Base-by-base conservation (phyloP, 2,797 vertebrate species). In the Falco novaeseelandiae region DNA sequence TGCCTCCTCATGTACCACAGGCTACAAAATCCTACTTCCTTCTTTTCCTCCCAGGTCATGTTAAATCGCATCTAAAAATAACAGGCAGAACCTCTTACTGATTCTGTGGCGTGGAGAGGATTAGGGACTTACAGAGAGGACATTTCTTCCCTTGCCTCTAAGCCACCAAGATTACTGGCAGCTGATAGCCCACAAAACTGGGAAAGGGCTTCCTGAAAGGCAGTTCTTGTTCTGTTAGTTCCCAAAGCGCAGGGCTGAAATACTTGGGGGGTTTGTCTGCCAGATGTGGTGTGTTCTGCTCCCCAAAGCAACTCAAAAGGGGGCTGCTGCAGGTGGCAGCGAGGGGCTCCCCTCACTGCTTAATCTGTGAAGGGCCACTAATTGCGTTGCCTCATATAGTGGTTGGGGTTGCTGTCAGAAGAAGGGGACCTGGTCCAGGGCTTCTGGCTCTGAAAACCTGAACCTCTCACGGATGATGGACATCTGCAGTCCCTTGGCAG, bases 1-100 rank as follows among this genome's bases (percentile, higher is more conserved):
- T 30, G 65, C 93, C 97, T 89, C 91, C 48, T 90, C 27, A 21
- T 96, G 83, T 94, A 97, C 97, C 94, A 96, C 96, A 90, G 96
- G 97, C 97, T 97, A 97, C 96, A 92, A 72, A 97, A 97, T 96
- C 94, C 67, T 91, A 7, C 83, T 96, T 96, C 94, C 92, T 94
- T 94, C 88, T 96, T 80, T 90, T 82, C 86, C 83, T 95, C 95
- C 59, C 40, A 88, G 81, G 54, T 96, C 81, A 30, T 81, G 87
- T 73, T 96, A 93, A 96, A 97, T 86, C 78, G 23, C 86, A 88
- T 87, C 89, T 97, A 76, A 97, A 97, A 97, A 97, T 96, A 96
- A 89, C 73, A 91, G 49, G 10, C 90, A 93, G 76, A 85, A 89
- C 77, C 66, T 93, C 62, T 72, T 94, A 65, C 36, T 87, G 79